Evolutionary conservation across 2,888 invertebrate genomes (phyloP).

Genomic region (Amphipoea oculea): DNA sequence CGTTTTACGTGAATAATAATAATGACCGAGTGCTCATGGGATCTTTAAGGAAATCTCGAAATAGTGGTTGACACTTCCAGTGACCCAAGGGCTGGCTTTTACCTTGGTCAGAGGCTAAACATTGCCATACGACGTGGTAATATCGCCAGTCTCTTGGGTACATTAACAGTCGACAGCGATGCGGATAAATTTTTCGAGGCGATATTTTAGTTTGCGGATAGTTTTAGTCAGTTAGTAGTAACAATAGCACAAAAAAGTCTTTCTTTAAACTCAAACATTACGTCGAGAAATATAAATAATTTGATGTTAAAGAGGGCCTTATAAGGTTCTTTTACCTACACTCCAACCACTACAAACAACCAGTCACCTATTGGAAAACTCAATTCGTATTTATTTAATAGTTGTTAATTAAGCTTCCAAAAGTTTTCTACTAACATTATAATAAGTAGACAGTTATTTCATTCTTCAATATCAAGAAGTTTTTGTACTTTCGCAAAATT

Average conservation of each 20-base stretch:
- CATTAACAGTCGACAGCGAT: background rate
- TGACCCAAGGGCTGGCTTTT: too few species aligned
- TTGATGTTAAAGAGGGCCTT: background rate
- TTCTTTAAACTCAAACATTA: background rate
- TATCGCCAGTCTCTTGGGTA: background rate
- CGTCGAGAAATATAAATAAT: background rate
- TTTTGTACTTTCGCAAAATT: slow-evolving; percentile 52
- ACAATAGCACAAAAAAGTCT: background rate
- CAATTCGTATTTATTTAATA: slow-evolving; percentile 29
- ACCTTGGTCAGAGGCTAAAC: background rate
- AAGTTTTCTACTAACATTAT: slow-evolving; percentile 31
- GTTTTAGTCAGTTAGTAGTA: too few species aligned
- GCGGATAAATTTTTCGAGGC: background rate
- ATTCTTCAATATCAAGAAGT: slow-evolving; percentile 53
- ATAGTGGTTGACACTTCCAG: background rate
- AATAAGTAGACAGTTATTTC: slow-evolving; percentile 46
- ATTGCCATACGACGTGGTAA: background rate
- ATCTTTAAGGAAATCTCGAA: background rate
- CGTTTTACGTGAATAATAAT: background rate
- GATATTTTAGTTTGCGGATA: background rate
- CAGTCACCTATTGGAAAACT: background rate
- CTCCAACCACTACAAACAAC: slow-evolving; percentile 5
- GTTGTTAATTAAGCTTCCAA: background rate
- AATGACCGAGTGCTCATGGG: background rate
- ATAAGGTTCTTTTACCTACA: background rate